Base-by-base conservation (phyloP, 2,113 vertebrate species). In the Hucho hucho region DNA sequence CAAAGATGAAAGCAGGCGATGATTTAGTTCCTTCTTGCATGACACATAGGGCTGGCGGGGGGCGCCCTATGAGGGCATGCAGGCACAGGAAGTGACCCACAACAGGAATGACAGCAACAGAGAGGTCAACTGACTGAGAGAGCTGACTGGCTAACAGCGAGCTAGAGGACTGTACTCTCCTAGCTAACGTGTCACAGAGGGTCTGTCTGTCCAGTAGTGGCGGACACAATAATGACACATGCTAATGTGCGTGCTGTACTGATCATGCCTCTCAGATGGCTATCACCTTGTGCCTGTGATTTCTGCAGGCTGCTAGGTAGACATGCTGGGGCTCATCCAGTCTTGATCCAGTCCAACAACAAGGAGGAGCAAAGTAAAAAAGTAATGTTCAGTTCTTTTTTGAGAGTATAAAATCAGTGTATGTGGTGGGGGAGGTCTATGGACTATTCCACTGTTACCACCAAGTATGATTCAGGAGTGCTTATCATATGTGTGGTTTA, bases 271-370 rank as follows among this genome's bases (percentile, higher is more conserved):
- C 28, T 66, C 64, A 29, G 37, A 43, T 43, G 37, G 28, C 65
- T 32, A 9, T 67, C 14, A 67, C 65, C 65, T 67, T 67, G 26
- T 22, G 65, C 18, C 3, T 14, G 65, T 37, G 16, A 67, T 14
- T 20, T 26, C 28, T 67, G 65, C 4, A 18, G 9, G 14, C 49
- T 53, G 49, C 49, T 53, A 18, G 49, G 65, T 16, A 32, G 7
- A 67, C 65, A 67, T 65, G 64, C 26, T 18, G 26, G 13, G 25
- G 26, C 28, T 26, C 13, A 24, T 32, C 65, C 20, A 5, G 29
- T 67, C 29, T 67, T 29, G 6, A 67, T 67, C 65, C 29, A 67
- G 65, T 29, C 26, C 28, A 67, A 67, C 64, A n/a, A 67, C 9
- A 20, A 20, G 58, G 28, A 66, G 26, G 64, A 29, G 28, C 64